Evolutionary conservation across 2,888 invertebrate species (phyloP).

Genomic region (Ctena decussata): DNA sequence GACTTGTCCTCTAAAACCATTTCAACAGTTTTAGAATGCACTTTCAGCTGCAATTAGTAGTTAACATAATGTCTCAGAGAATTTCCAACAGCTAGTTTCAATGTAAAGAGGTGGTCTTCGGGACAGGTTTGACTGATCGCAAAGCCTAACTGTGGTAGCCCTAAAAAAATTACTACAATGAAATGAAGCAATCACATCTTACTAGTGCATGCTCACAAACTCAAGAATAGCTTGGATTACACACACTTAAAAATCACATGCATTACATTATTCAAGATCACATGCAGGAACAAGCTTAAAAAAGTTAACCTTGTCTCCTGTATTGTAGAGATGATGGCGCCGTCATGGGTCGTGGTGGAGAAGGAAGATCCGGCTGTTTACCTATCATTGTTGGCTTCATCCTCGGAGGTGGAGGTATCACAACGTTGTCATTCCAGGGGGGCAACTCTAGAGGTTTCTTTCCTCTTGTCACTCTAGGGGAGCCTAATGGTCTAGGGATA

Average conservation of each 20-base stretch:
- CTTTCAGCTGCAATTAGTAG: too few relatives aligned
- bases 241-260: neutral
- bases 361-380: conserved; percentile 56
- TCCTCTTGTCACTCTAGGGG: conserved; percentile 13
- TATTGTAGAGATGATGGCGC: conserved; percentile 40
- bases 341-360: conserved; percentile 48
- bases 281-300: neutral
- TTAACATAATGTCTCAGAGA: too few relatives aligned
- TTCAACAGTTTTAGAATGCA: too few relatives aligned
- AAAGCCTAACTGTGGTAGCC: too few relatives aligned
- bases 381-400: conserved; percentile 63
- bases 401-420: conserved; percentile 53
- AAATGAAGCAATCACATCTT: too few relatives aligned
- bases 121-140: too few relatives aligned
- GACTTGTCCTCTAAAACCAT: too few relatives aligned
- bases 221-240: neutral
- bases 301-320: conserved; percentile 52
- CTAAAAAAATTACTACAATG: too few relatives aligned
- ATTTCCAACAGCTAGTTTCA: too few relatives aligned
- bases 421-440: conserved; percentile 66
- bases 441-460: conserved; percentile 57
- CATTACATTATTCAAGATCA: neutral
- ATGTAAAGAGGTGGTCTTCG: too few relatives aligned
- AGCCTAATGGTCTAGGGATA: neutral
- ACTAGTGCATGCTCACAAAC: neutral